Base-by-base conservation (phyloP, 2,797 vertebrate species). In the Allobates femoralis region DNA sequence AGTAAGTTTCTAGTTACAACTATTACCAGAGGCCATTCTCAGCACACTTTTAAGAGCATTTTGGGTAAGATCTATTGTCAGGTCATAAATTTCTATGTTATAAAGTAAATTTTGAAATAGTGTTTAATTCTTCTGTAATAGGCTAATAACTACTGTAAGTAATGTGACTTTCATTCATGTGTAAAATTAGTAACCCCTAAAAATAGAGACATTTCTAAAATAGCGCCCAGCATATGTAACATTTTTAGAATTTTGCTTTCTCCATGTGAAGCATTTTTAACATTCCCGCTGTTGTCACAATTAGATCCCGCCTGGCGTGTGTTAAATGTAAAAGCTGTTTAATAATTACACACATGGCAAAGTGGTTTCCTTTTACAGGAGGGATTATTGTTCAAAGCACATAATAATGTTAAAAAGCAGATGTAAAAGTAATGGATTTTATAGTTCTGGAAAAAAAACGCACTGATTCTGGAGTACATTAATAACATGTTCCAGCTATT, bases 81-180 rank as follows among this genome's bases (percentile, higher is more conserved):
- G 71, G 79, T 85, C 88, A 90, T 91, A 91, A 90, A 91, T 91
- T 89, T 90, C 28, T 28, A 0, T 28, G 89, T 88, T 73, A 51
- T 91, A 92, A 91, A 75, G 83, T 86, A 93, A 91, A 91, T 89
- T 86, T 71, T 84, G 81, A 91, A 84, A 88, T 87, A 89, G 88
- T 88, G 87, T 84, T 90, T 77, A 55, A 78, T 87, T 90, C 91
- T 89, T 84, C 26, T 55, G 11, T 76, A 85, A 88, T 77, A 19
- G 76, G 78, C 62, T 60, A 58, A 81, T 81, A 50, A 81, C 67
- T 85, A 58, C 64, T 69, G 75, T 30, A 83, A 46, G 7, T 77
- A 78, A 67, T 60, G 30, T 32, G 37, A n/a, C 37, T 46, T 26
- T 50, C 69, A 50, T 46, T 26, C 41, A 7, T 1, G 21, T 26